Conservation (phyloP, 35 echinoderm and acorn worm species). For the Hemicentrotus pulcherrimus region DNA sequence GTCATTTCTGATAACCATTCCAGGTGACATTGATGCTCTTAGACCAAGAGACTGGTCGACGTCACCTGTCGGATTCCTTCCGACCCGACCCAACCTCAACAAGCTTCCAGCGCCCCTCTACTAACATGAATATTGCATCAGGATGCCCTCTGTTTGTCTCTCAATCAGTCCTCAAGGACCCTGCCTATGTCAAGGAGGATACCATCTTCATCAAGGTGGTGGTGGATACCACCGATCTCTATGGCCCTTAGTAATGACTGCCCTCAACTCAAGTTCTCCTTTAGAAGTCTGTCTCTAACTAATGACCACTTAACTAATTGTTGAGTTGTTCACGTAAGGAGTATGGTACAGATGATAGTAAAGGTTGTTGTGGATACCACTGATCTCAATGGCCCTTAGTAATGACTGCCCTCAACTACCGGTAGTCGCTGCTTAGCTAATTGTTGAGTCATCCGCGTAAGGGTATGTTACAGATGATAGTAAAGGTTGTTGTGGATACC, state of each 20-base stretch:
- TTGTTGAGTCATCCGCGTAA: too few species aligned
- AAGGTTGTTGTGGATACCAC: conserved; percentile 84
- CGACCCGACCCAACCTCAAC: conserved; percentile 85
- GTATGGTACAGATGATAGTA: too few species aligned
- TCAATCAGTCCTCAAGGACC: conserved; percentile 72
- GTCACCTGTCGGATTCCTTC: conserved; percentile 88
- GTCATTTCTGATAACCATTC: not conserved
- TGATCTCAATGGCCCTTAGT: conserved; percentile 58
- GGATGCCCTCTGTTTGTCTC: conserved; percentile 92
- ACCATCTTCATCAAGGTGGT: conserved; percentile 86
- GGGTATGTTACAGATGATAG: too few species aligned
- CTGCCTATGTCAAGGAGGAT: conserved; percentile 80
- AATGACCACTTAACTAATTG: too few species aligned
- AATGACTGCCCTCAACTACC: not conserved
- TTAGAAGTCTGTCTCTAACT: not conserved
- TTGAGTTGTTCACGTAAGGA: too few species aligned
- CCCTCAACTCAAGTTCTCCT: not conserved
- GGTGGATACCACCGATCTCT: conserved; percentile 78
- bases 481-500: conserved; percentile 83
- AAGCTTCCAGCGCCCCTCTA: conserved; percentile 84
- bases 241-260: conserved; percentile 22
- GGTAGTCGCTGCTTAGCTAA: not conserved
- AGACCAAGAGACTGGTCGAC: conserved; percentile 78
- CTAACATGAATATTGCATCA: conserved; percentile 98
- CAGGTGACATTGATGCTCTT: conserved; percentile 93